Percentiles rank a stretch among this genome's conserved stretches.
These are phyloP conservation scores for Ormyrus rosae DNA, from an alignment of 2,888 invertebrate genomes.

Conservation along the genomic window DNA sequence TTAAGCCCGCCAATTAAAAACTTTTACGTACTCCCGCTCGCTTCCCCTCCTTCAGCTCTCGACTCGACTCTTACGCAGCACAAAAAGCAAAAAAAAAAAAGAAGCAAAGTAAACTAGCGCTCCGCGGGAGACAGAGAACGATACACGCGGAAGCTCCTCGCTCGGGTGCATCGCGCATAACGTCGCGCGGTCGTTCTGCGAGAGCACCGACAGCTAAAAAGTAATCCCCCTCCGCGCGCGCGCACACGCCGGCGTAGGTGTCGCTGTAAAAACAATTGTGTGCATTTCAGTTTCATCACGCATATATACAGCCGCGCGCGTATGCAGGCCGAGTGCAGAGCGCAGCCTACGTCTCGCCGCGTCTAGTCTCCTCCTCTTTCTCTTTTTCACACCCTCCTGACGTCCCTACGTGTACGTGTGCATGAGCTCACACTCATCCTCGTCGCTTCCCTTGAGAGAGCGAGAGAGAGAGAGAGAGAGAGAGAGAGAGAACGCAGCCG, in stretches of 20 bases:
- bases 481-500: constrained; percentile 15
- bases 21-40: constrained; percentile 30
- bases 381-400: constrained; percentile 69
- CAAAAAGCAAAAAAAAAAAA: constrained; percentile 2
- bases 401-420: constrained; percentile 62
- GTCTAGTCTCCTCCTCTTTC: constrained; percentile 44
- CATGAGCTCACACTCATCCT: constrained; percentile 36
- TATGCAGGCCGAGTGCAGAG: constrained; percentile 15
- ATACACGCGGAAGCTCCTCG: background rate
- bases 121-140: background rate
- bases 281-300: constrained; percentile 67
- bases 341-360: constrained; percentile 44
- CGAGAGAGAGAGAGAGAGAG: constrained; percentile 9
- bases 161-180: constrained; percentile 7
- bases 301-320: constrained; percentile 15
- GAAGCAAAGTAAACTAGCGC: background rate
- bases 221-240: constrained; percentile 28
- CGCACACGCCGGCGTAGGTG: constrained; percentile 25
- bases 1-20: constrained; percentile 45
- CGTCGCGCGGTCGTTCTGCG: background rate
- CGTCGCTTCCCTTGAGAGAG: constrained; percentile 18
- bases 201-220: constrained; percentile 26
- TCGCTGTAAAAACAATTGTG: constrained; percentile 66
- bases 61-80: background rate
- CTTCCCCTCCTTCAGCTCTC: background rate